A percentile compares a stretch with the other conserved stretches of the same genome.
These are phyloP conservation scores for Tretioscincus oriximinensis DNA, from an alignment of 2,113 vertebrate species.

Conservation along the genomic window DNA sequence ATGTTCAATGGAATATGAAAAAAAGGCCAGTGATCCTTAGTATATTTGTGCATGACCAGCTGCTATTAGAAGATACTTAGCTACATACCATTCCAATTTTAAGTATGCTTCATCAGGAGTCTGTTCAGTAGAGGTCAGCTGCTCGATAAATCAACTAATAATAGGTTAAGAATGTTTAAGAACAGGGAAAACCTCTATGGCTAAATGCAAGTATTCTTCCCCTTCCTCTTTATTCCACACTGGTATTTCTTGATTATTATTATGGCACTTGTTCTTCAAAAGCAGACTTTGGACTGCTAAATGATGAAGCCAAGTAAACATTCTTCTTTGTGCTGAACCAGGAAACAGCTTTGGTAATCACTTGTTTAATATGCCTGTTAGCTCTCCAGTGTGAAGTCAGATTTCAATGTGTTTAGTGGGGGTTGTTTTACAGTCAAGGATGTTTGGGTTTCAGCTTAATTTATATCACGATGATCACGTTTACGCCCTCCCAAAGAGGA, in stretches of 20 bases:
- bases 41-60: not conserved
- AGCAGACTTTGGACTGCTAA: not conserved
- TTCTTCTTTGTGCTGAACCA: conserved; percentile 23
- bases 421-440: not conserved
- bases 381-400: not conserved
- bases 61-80: not conserved
- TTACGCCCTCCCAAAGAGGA: too few species aligned
- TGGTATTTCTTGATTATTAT: conserved; percentile 14
- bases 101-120: not conserved
- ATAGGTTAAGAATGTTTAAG: not conserved
- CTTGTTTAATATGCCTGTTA: conserved; percentile 20
- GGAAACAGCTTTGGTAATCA: not conserved
- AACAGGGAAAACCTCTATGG: not conserved
- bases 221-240: not conserved
- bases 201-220: not conserved
- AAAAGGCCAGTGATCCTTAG: not conserved
- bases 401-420: not conserved
- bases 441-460: not conserved
- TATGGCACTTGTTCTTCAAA: conserved; percentile 20
- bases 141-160: not conserved
- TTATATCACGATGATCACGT: not conserved
- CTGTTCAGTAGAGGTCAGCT: not conserved
- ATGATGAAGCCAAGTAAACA: conserved; percentile 32
- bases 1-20: too few species aligned
- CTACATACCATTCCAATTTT: not conserved